Evolutionary conservation across 30 jellyfish, hydroid and myxozoan genomes (phyloP).

Genomic region (Pelagia noctiluca): DNA sequence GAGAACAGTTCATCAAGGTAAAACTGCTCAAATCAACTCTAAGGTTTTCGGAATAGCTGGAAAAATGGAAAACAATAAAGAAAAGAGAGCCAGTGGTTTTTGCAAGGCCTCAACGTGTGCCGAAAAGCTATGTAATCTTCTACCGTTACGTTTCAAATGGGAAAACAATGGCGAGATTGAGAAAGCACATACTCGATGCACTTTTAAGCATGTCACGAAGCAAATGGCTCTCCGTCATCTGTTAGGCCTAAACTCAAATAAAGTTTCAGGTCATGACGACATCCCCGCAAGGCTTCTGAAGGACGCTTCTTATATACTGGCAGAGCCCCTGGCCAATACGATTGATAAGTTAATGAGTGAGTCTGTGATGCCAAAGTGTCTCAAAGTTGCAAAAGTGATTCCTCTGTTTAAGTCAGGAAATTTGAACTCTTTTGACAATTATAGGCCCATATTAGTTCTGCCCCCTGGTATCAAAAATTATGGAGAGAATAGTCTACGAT

Average conservation of each 20-base stretch:
- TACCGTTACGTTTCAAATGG: slow-evolving; percentile 44
- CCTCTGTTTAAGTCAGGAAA: slow-evolving; percentile 63
- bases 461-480: slow-evolving; percentile 55
- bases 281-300: slow-evolving; percentile 49
- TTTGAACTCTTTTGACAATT: slow-evolving; percentile 45
- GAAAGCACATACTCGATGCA: slow-evolving; percentile 27
- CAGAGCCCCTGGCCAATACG: too few relatives aligned
- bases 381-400: too few relatives aligned
- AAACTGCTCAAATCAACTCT: slow-evolving; percentile 27
- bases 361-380: too few relatives aligned
- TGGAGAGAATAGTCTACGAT: slow-evolving; percentile 35
- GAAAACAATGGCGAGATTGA: slow-evolving; percentile 57
- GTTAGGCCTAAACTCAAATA: slow-evolving; percentile 49
- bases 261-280: slow-evolving; percentile 57
- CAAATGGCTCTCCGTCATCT: slow-evolving; percentile 35
- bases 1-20: slow-evolving; percentile 58
- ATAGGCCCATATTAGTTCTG: slow-evolving; percentile 68
- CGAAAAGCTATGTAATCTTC: slow-evolving; percentile 59
- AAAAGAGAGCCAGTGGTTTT: slow-evolving; percentile 43
- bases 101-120: slow-evolving; percentile 69
- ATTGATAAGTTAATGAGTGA: too few relatives aligned
- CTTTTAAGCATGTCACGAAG: slow-evolving; percentile 22
- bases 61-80: slow-evolving; percentile 28
- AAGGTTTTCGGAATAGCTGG: slow-evolving; percentile 42
- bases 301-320: slow-evolving; percentile 35